Conservation (phyloP, 2,113 vertebrate species). For the Zootoca vivipara region DNA sequence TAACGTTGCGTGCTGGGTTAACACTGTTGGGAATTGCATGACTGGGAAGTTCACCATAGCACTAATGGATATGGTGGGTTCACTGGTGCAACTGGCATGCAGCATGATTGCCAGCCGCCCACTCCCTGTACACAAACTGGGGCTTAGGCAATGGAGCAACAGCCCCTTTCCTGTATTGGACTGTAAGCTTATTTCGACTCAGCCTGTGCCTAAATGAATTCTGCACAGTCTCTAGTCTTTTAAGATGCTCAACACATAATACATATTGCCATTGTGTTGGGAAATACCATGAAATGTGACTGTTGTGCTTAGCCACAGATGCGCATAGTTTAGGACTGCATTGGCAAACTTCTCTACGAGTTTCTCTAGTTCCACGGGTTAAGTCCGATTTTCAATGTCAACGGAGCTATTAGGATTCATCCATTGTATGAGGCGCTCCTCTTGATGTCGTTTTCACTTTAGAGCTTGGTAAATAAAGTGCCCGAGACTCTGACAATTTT, state of each 20-base stretch:
- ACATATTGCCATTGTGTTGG: background rate
- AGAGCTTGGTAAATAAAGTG: conserved; percentile 60
- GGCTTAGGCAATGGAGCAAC: too few relatives aligned
- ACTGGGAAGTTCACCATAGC: too few relatives aligned
- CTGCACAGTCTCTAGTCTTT: background rate
- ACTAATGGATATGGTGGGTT: too few relatives aligned
- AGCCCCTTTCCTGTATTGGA: background rate
- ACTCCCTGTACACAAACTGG: too few relatives aligned
- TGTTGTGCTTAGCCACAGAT: background rate
- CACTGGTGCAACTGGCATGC: too few relatives aligned
- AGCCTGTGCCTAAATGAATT: background rate
- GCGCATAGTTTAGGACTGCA: conserved; percentile 19
- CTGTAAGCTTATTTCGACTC: background rate
- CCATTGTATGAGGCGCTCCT: conserved; percentile 44
- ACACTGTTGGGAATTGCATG: too few relatives aligned
- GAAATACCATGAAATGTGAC: conserved; percentile 36
- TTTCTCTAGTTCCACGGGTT: conserved; percentile 40
- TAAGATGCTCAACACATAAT: background rate
- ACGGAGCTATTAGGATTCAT: conserved; percentile 50
- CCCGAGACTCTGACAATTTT: conserved; percentile 67
- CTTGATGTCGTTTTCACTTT: conserved; percentile 36
- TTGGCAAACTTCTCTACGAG: background rate
- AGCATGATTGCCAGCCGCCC: too few relatives aligned
- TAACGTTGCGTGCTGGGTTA: too few relatives aligned
- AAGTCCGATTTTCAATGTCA: conserved; percentile 28